Percentiles rank a stretch among this genome's conserved stretches.
phyloP scores from a whole-genome alignment of 2,797 vertebrate genomes.

The Periophthalmus magnuspinnatus region DNA sequence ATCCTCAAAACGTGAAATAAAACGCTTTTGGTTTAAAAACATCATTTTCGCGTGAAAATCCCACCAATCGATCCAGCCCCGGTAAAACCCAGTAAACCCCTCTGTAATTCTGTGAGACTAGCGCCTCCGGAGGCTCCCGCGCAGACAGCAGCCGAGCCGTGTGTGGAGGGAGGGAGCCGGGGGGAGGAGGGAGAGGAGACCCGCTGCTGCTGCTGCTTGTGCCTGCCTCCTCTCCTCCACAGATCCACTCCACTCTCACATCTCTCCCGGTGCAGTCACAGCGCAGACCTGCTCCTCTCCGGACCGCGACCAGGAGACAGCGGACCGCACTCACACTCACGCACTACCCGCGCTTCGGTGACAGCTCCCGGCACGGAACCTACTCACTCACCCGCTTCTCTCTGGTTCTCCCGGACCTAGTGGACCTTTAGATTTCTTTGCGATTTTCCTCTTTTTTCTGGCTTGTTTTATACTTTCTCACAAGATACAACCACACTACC shows the following conservation, averaged over 20 bases:
- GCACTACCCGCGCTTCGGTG: constrained; percentile 35
- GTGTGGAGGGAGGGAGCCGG: constrained; percentile 27
- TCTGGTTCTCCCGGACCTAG: constrained; percentile 37
- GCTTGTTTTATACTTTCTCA: constrained; percentile 4
- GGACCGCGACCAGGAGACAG: constrained; percentile 30
- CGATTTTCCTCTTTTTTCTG: neutral
- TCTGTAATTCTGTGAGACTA: neutral
- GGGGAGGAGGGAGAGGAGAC: constrained; percentile 22
- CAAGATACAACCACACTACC: constrained; percentile 2
- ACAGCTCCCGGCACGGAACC: constrained; percentile 45
- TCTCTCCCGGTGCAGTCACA: constrained; percentile 51
- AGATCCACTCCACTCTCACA: constrained; percentile 72
- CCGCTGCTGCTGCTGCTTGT: constrained; percentile 53
- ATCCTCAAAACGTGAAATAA: neutral
- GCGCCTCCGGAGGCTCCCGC: neutral
- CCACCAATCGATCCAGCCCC: neutral
- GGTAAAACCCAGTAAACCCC: neutral
- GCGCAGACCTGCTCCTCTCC: constrained; percentile 61
- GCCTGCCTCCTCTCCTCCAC: neutral
- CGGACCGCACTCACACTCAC: constrained; percentile 43
- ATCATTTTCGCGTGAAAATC: neutral
- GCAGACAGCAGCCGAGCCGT: neutral
- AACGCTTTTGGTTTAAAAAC: neutral
- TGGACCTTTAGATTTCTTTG: constrained; percentile 6
- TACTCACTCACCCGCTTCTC: constrained; percentile 29